Percentiles rank a stretch among this genome's conserved stretches.
Evolutionary conservation across 2,797 vertebrate genomes (phyloP).

Genomic region (Hirundo rustica): DNA sequence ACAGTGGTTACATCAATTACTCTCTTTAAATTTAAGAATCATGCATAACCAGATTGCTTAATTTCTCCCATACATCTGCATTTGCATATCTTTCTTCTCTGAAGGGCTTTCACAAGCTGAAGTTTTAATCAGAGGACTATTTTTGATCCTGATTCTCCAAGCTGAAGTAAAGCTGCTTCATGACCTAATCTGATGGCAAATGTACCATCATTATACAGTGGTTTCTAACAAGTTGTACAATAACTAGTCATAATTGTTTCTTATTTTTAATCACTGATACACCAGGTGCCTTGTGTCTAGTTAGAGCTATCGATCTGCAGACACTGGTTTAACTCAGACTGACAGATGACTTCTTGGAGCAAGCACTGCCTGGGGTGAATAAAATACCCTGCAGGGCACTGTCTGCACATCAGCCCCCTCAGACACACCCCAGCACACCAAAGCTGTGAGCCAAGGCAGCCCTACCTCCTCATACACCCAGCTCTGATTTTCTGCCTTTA

Average conservation of each 20-base stretch:
- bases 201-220: not conserved
- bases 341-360: not conserved
- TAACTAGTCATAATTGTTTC: not conserved
- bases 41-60: not conserved
- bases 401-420: not conserved
- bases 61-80: conserved; percentile 34
- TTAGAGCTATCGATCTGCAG: not conserved
- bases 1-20: not conserved
- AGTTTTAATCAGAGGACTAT: conserved; percentile 62
- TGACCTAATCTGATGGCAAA: conserved; percentile 40
- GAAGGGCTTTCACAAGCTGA: conserved; percentile 48
- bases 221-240: not conserved
- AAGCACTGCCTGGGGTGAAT: not conserved
- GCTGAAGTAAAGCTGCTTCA: conserved; percentile 35
- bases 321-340: not conserved
- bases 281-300: not conserved
- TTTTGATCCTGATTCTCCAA: conserved; percentile 47
- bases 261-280: not conserved
- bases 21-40: not conserved
- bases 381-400: not conserved
- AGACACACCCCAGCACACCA: not conserved
- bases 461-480: not conserved
- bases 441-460: not conserved
- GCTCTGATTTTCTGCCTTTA: not conserved
- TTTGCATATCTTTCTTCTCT: conserved; percentile 31